Evolutionary conservation across 1,140 invertebrate species (phyloP), one percentile per base, ranked within the genome.

Genomic region (Papilio helenus): DNA sequence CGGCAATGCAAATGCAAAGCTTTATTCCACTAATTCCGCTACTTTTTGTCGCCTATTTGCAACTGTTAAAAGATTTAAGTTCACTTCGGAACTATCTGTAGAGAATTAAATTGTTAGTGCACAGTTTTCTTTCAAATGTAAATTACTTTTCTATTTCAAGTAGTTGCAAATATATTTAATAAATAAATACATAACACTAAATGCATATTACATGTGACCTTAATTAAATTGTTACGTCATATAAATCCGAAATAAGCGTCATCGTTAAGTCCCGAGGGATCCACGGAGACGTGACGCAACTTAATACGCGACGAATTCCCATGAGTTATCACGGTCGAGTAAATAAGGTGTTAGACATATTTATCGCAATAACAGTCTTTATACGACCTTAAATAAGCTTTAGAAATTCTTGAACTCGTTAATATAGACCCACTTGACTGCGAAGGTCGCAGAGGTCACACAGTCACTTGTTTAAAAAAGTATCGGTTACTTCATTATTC

Each of bases 261-360:
- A 68, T 20, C 49, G 2, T 23, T 34, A 79, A 29, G 23, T 14
- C 51, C 77, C 71, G 8, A 34, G 71, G 72, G 76, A 71, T 55
- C 76, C 61, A 46, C 71, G 74, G 73, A 72, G 20, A 72, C 44
- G 26, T 42, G 20, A 58, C 76, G 77, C 55, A 79, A 81, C 76
- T 81, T 81, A 81, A 81, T 81, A 72, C 80, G n/a, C 46, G 55
- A 61, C 29, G 76, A 61, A 71, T 29, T 29, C 76, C 71, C 20
- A 74, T 81, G 80, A 81, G 72, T 81, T 81, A 72, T 81, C 34
- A 29, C 44, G 76, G 55, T 10, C 79, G 39, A 72, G 73, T 76
- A 26, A 46, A 29, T 79, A 76, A 79, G 49, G 68, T 4, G 61
- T 46, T 65, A 65, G 55, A 77, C 20, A 77, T 61, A 42, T 23